A percentile compares a stretch with the other conserved stretches of the same genome.
phyloP scores from a whole-genome alignment of 30 jellyfish, hydroid and myxozoan species.

The Sanderia malayensis region DNA sequence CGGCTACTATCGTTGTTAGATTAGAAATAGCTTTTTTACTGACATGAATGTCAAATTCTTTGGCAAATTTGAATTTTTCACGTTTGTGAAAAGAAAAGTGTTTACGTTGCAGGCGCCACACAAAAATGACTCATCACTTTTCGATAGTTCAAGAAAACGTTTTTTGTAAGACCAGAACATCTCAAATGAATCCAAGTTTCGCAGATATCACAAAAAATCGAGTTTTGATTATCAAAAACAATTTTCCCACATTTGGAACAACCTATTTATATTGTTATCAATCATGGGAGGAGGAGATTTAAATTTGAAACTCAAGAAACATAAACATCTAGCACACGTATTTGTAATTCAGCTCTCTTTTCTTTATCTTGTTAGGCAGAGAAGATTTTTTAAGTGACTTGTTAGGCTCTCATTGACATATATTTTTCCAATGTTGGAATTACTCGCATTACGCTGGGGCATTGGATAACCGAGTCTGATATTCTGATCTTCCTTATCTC shows the following conservation, averaged over 20 bases:
- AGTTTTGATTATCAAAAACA: not conserved
- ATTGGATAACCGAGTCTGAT: not conserved
- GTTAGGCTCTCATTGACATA: not conserved
- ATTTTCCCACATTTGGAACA: not conserved
- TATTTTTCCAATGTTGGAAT: not conserved
- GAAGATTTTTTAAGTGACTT: not conserved
- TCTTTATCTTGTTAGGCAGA: conserved; percentile 2
- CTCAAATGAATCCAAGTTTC: conserved; percentile 8
- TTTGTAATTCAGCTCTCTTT: not conserved
- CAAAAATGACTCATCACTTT: conserved; percentile 2
- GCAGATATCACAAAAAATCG: conserved; percentile 4
- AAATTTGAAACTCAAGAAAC: not conserved
- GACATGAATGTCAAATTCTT: not conserved
- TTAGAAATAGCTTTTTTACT: conserved; percentile 1
- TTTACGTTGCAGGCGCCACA: conserved; percentile 5
- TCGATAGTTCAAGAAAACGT: not conserved
- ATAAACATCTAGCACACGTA: not conserved
- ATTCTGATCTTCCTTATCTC: not conserved
- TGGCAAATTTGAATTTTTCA: not conserved
- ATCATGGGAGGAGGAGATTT: not conserved
- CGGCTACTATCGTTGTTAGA: not conserved
- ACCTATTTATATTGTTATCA: not conserved
- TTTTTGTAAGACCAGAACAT: not conserved
- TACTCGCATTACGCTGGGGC: not conserved
- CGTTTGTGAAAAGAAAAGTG: not conserved